Conservation (phyloP, 2,113 vertebrate species). For the Ursus arctos region DNA sequence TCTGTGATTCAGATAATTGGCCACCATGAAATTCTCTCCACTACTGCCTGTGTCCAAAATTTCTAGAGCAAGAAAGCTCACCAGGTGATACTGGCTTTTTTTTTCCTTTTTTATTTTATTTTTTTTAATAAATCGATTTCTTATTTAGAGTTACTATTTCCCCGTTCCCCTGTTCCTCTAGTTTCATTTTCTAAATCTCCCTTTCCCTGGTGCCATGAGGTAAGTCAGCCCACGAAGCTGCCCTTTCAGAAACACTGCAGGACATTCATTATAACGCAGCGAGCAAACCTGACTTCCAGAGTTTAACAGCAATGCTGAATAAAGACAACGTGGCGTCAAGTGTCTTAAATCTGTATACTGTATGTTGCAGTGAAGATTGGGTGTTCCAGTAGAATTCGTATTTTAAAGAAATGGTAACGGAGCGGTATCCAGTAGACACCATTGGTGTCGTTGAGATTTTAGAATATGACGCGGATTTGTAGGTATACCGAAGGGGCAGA, state of each 20-base stretch:
- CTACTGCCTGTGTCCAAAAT: background rate
- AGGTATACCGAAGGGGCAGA: too few relatives aligned
- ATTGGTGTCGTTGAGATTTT: background rate
- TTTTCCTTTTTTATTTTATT: background rate
- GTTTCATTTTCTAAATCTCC: background rate
- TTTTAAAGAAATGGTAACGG: background rate
- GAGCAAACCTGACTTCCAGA: background rate
- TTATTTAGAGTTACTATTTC: constrained; percentile 20
- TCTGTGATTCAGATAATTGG: background rate
- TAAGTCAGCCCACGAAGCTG: background rate
- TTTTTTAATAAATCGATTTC: background rate
- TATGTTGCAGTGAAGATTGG: background rate
- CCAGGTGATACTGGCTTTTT: background rate
- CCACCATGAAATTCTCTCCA: background rate
- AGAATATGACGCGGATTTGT: background rate
- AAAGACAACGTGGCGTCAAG: too few relatives aligned
- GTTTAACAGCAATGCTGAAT: rapidly evolving
- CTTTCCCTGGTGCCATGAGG: background rate
- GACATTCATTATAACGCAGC: rapidly evolving
- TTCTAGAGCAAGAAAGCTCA: background rate
- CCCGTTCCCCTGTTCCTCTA: background rate
- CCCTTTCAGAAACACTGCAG: background rate
- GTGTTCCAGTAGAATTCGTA: background rate
- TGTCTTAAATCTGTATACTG: background rate
- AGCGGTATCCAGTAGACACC: too few relatives aligned